These are phyloP conservation scores for Macrobrachium rosenbergii DNA, from an alignment of 1,140 invertebrate genomes.

Conservation along the genomic window DNA sequence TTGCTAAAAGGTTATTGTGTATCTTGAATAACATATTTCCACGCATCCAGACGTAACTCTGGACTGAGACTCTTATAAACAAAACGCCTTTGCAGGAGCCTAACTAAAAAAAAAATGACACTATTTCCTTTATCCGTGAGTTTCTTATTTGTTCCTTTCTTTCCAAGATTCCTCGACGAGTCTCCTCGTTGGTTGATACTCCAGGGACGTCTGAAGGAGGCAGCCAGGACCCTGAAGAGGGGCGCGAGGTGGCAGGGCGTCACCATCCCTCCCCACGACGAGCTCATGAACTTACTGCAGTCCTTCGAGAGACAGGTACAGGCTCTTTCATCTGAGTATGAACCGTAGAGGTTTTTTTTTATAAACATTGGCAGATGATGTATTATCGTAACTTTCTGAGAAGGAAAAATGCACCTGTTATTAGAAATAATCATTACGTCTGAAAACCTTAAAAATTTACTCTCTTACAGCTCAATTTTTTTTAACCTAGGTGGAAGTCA, in stretches of 20 bases:
- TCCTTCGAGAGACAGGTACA: slow-evolving; percentile 40
- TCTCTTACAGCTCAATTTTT: too few species aligned
- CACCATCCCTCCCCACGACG: slow-evolving; percentile 48
- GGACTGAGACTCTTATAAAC: not conserved
- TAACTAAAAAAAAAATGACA: not conserved
- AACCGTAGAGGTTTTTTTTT: not conserved
- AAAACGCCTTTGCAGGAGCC: not conserved
- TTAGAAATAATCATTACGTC: too few species aligned
- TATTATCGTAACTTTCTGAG: too few species aligned
- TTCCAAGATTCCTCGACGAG: slow-evolving; percentile 70
- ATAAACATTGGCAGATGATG: not conserved
- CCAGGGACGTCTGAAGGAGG: slow-evolving; percentile 53
- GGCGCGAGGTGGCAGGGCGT: slow-evolving; percentile 50
- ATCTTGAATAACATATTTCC: too few species aligned
- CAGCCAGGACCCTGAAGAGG: slow-evolving; percentile 45
- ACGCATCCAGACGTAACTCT: too few species aligned
- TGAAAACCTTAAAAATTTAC: too few species aligned
- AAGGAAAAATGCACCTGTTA: too few species aligned
- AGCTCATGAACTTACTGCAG: slow-evolving; percentile 41
- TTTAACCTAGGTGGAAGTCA: too few species aligned
- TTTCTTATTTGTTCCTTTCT: not conserved
- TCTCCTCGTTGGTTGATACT: slow-evolving; percentile 66
- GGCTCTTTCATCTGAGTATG: too few species aligned
- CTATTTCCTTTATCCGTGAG: not conserved
- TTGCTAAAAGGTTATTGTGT: too few species aligned